phyloP scores from a whole-genome alignment of 2,113 vertebrate species.

The Rynchops niger region DNA sequence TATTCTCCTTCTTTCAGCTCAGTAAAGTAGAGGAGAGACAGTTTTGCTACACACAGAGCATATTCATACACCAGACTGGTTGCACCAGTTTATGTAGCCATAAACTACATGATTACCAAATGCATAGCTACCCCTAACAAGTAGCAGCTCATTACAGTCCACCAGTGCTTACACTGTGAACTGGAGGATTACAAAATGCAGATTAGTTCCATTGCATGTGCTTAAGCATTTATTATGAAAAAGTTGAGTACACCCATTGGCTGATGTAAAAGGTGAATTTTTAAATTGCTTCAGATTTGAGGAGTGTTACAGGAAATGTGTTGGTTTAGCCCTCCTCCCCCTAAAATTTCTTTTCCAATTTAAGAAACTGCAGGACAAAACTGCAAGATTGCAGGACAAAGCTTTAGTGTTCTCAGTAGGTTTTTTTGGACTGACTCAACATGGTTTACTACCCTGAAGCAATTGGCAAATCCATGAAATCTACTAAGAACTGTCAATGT shows the following conservation, averaged over 20 bases:
- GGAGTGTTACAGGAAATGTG: not conserved
- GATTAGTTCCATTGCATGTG: not conserved
- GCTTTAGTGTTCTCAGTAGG: not conserved
- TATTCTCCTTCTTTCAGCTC: not conserved
- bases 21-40: not conserved
- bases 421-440: not conserved
- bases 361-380: not conserved
- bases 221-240: not conserved
- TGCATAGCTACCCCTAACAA: not conserved
- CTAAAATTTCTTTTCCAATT: not conserved
- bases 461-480: not conserved
- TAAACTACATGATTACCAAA: not conserved
- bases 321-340: fast-evolving
- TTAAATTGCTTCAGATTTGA: not conserved
- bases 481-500: not conserved
- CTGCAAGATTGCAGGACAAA: not conserved
- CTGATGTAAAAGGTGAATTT: not conserved
- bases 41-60: not conserved
- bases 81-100: not conserved
- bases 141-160: not conserved
- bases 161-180: not conserved
- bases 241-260: not conserved
- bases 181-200: not conserved
- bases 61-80: not conserved
- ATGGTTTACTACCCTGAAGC: not conserved